Percentiles rank a stretch among this genome's conserved stretches.
phyloP scores from a whole-genome alignment of 2,888 invertebrate species.

The Euproctis similis region DNA sequence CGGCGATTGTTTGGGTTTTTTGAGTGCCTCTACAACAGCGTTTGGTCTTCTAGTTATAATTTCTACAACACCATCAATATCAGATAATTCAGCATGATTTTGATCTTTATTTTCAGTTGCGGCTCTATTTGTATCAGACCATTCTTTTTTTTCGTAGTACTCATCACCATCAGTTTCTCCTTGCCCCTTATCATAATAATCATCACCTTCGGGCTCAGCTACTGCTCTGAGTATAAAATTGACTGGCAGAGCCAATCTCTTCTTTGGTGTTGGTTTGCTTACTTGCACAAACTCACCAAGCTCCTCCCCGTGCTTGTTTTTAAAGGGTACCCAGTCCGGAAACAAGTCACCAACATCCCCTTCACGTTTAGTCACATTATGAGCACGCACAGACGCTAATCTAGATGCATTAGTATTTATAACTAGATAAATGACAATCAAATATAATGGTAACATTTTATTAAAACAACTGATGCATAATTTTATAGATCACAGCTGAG shows the following conservation, averaged over 20 bases:
- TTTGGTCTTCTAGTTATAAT: conserved; percentile 41
- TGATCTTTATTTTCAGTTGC: conserved; percentile 18
- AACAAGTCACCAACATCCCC: conserved; percentile 40
- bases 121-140: conserved; percentile 47
- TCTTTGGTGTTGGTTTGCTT: conserved; percentile 49
- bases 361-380: conserved; percentile 48
- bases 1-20: conserved; percentile 9
- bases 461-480: conserved; percentile 19
- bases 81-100: conserved; percentile 36
- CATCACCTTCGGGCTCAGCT: conserved; percentile 48
- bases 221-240: conserved; percentile 51
- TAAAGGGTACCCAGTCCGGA: conserved; percentile 68
- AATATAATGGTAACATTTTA: conserved; percentile 24
- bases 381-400: conserved; percentile 44
- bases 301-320: conserved; percentile 57
- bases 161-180: conserved; percentile 52
- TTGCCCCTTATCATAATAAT: conserved; percentile 49
- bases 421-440: conserved; percentile 22
- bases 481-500: conserved; percentile 23
- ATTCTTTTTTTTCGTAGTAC: conserved; percentile 59
- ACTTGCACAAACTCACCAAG: conserved; percentile 50
- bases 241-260: conserved; percentile 52
- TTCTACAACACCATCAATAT: conserved; percentile 54
- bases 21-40: conserved; percentile 26
- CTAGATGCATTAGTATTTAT: conserved; percentile 37